Percentiles rank a stretch among this genome's conserved stretches.
These are phyloP conservation scores for Orestias chungarensis DNA, from an alignment of 2,797 vertebrate genomes.

Conservation along the genomic window DNA sequence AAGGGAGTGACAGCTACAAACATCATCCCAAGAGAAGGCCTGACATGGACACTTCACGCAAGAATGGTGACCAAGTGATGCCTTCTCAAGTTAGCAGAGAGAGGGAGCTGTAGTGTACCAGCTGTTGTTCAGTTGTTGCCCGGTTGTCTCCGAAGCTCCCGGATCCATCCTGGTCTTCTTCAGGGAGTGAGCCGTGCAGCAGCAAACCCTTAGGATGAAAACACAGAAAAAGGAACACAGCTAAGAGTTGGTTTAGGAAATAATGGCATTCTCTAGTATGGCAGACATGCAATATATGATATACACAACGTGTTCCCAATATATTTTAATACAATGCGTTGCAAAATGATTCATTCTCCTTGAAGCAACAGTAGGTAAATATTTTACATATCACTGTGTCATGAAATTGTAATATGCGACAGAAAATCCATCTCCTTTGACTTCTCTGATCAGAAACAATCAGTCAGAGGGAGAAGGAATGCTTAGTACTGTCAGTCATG, in stretches of 20 bases:
- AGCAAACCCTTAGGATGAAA: conserved; percentile 84
- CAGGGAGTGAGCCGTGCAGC: conserved; percentile 93
- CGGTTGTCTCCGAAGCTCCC: conserved; percentile 86
- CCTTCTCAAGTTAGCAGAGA: conserved; percentile 50
- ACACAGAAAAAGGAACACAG: conserved; percentile 1
- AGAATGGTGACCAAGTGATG: conserved; percentile 36
- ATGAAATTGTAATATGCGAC: too few relatives aligned
- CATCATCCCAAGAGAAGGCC: conserved; percentile 52
- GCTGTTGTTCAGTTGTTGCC: conserved; percentile 88
- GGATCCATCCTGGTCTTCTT: conserved; percentile 92
- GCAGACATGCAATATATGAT: background rate
- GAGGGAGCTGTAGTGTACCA: conserved; percentile 83
- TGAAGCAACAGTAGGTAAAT: too few relatives aligned
- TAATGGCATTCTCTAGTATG: background rate
- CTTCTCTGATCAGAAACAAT: too few relatives aligned
- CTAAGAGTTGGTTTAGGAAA: background rate
- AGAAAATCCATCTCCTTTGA: too few relatives aligned
- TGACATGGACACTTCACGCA: conserved; percentile 51
- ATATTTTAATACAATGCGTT: too few relatives aligned
- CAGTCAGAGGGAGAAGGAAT: too few relatives aligned
- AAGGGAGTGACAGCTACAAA: conserved; percentile 49
- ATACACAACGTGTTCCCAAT: too few relatives aligned
- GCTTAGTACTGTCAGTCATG: too few relatives aligned
- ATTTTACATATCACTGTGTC: too few relatives aligned
- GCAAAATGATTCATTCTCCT: too few relatives aligned